A percentile compares a stretch with the other conserved stretches of the same genome.
phyloP scores from a whole-genome alignment of 1,140 invertebrate genomes.

The Drosophila kurseongensis region DNA sequence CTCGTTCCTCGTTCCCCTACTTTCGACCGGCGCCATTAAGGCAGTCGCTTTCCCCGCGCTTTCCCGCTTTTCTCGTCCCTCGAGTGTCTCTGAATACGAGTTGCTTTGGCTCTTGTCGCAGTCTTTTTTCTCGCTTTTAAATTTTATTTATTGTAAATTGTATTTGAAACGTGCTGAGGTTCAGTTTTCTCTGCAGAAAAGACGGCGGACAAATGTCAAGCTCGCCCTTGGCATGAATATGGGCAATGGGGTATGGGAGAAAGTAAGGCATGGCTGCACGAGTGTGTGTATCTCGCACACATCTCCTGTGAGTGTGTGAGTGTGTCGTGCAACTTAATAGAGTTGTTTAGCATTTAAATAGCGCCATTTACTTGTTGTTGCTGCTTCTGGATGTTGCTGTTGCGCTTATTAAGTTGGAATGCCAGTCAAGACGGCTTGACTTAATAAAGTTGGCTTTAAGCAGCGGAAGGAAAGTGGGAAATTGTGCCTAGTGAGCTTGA shows the following conservation, averaged over 20 bases:
- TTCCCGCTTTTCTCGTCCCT: constrained; percentile 11
- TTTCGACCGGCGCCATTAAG: constrained; percentile 60
- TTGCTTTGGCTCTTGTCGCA: constrained; percentile 61
- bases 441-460: constrained; percentile 74
- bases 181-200: constrained; percentile 58
- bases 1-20: no score
- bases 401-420: constrained; percentile 76
- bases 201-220: constrained; percentile 48
- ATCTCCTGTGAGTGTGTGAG: constrained; percentile 30
- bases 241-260: constrained; percentile 37
- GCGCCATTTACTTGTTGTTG: constrained; percentile 66
- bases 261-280: constrained; percentile 28
- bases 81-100: constrained; percentile 29
- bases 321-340: constrained; percentile 80
- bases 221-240: constrained; percentile 59
- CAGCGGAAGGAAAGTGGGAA: constrained; percentile 33
- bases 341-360: constrained; percentile 82
- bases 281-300: constrained; percentile 25
- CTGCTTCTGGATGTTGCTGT: constrained; percentile 47
- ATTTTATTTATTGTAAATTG: constrained; percentile 83
- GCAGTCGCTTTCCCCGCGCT: constrained; percentile 29
- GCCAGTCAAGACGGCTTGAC: constrained; percentile 58
- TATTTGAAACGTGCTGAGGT: constrained; percentile 82
- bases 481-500: constrained; percentile 59
- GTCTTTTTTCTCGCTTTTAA: constrained; percentile 76